phyloP scores from a whole-genome alignment of 2,888 invertebrate genomes.

The Poecilobothrus nobilitatus region DNA sequence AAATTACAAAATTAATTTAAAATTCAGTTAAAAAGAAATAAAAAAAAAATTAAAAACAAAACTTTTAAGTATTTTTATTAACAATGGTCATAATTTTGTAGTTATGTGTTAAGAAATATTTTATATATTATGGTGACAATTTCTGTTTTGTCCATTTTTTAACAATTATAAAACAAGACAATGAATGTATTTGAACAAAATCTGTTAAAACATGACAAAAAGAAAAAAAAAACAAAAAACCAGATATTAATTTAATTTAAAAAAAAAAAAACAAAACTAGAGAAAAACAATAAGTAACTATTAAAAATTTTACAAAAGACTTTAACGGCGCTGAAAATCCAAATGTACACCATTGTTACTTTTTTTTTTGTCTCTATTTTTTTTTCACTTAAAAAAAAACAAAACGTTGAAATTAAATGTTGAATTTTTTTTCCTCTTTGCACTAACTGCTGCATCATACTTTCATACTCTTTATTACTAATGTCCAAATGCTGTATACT shows the following conservation, averaged over 20 bases:
- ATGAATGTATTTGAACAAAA: not conserved
- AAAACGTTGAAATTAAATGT: not conserved
- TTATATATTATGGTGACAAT: not conserved
- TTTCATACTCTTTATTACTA: no score
- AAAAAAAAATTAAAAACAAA: no score
- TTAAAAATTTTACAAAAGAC: not conserved
- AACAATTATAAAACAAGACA: not conserved
- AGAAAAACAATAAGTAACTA: no score
- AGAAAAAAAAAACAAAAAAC: not conserved
- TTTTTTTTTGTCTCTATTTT: not conserved
- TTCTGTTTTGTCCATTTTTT: not conserved
- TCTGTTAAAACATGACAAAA: no score
- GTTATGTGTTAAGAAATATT: conserved; percentile 1
- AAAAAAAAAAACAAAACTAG: not conserved
- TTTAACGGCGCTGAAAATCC: conserved; percentile 6
- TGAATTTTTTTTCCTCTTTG: not conserved
- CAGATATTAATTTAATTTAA: not conserved
- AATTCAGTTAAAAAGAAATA: not conserved
- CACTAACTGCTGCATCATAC: not conserved
- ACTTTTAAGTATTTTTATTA: not conserved
- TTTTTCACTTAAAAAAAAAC: not conserved
- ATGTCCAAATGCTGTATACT: no score
- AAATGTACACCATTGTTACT: not conserved
- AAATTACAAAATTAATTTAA: not conserved
- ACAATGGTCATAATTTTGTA: conserved; percentile 6